Evolutionary conservation across 1,140 invertebrate genomes (phyloP).

Genomic region (Drosophila eugracilis): DNA sequence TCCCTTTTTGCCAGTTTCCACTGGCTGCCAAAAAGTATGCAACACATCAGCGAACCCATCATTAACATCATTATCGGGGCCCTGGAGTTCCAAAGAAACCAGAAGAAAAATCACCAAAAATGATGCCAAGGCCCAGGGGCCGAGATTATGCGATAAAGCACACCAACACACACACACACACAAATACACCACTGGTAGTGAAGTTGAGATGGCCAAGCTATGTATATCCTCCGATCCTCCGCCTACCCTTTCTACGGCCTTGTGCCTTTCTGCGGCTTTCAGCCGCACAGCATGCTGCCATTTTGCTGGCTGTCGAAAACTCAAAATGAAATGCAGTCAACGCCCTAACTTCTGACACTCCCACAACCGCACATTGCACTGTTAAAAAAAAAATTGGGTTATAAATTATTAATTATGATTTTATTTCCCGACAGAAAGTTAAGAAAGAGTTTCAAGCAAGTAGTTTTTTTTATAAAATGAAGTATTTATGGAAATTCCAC

Average conservation of each 20-base stretch:
- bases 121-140: constrained; percentile 41
- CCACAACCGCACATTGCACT: constrained; percentile 13
- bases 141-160: constrained; percentile 71
- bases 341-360: constrained; percentile 34
- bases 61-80: constrained; percentile 68
- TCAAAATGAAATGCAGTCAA: constrained; percentile 72
- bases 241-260: neutral
- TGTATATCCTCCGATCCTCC: constrained; percentile 4
- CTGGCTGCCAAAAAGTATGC: constrained; percentile 33
- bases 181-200: neutral
- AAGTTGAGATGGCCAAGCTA: constrained; percentile 28
- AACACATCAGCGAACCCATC: constrained; percentile 44
- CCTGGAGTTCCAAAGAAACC: constrained; percentile 16
- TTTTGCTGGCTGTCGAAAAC: constrained; percentile 63
- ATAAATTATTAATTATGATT: too few relatives aligned
- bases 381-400: neutral
- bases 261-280: constrained; percentile 35
- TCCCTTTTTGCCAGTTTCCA: constrained; percentile 22
- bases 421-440: too few relatives aligned
- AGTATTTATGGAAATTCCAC: too few relatives aligned
- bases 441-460: too few relatives aligned
- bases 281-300: constrained; percentile 65
- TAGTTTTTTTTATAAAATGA: too few relatives aligned
- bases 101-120: constrained; percentile 42
- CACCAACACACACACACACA: constrained; percentile 3